Evolutionary conservation across 2,888 invertebrate genomes (phyloP), one percentile per base, ranked within the genome.

Genomic region (Tenthredo mesomela): DNA sequence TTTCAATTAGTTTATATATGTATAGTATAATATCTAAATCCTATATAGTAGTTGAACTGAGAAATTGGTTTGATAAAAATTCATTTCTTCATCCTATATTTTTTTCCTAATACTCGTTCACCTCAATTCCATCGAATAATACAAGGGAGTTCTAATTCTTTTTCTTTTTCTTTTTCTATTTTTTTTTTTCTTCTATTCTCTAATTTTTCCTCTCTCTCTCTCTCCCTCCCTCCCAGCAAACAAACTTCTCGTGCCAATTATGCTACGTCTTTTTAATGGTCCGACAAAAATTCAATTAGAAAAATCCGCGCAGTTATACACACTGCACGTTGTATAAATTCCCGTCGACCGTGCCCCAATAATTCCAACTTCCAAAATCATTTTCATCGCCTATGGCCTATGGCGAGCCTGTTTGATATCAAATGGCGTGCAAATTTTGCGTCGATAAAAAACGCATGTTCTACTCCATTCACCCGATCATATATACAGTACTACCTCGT

Each of bases 361-460:
- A 67, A 67, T 67, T 67, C 67, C 67, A 67, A 67, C 33, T 67
- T 33, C 67, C 29, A 67, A 15, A 33, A 67, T 67, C 67, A 18
- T 15, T 33, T 67, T 21, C 61, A 61, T 61, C 61, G 61, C 7
- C 25, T 61, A n/a, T n/a, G 25, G 21, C 61, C 61, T 10, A 10
- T 61, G 25, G 25, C 25, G 25, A 61, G 61, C 21, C 25, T 12
- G 4, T 61, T 61, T 67, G 67, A 18, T 18, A 33, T 12, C 12
- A 12, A 33, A 67, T 33, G 7, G 29, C 33, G 67, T 33, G 67
- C 15, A 67, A 33, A 67, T 67, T 67, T 67, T 67, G 29, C 67
- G 73, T 21, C 43, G 29, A 73, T 43, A 21, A 43, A 6, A 21
- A 43, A 6, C 25, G 21, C 40, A 33, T 21, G 43, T 12, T 43